phyloP scores from a whole-genome alignment of 2,113 vertebrate species.

The Accipiter cooperii region DNA sequence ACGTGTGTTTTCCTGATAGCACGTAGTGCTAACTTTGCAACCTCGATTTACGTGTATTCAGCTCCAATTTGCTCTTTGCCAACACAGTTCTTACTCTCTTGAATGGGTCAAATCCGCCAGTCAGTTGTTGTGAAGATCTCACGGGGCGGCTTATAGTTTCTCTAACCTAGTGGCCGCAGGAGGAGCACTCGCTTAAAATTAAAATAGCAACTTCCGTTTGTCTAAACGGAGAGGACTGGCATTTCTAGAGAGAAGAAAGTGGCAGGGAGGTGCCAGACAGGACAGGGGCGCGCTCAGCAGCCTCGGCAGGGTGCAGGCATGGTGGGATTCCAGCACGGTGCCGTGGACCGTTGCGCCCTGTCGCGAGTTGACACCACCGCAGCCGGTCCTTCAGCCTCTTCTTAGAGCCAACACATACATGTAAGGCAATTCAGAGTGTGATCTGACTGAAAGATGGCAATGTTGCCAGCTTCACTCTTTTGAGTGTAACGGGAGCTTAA shows the following conservation, averaged over 20 bases:
- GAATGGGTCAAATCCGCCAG: neutral
- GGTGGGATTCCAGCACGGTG: neutral
- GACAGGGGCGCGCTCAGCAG: neutral
- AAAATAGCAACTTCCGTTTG: neutral
- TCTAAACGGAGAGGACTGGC: neutral
- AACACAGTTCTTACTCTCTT: neutral
- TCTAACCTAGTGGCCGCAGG: neutral
- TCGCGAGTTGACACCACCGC: neutral
- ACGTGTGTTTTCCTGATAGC: neutral
- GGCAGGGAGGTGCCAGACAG: neutral
- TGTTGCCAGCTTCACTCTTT: neutral
- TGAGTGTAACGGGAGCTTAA: neutral
- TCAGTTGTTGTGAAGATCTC: neutral
- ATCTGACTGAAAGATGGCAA: neutral
- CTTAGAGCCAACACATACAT: neutral
- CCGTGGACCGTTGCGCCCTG: accelerated
- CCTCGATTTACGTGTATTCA: neutral
- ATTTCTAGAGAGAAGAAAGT: neutral
- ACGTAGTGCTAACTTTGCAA: neutral
- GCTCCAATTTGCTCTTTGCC: neutral
- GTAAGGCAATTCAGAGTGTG: neutral
- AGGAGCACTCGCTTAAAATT: neutral
- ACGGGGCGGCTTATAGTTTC: neutral
- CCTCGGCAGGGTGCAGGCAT: neutral
- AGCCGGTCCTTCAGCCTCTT: neutral